phyloP scores from a whole-genome alignment of 2,113 vertebrate species.

The Actinemys pallida region DNA sequence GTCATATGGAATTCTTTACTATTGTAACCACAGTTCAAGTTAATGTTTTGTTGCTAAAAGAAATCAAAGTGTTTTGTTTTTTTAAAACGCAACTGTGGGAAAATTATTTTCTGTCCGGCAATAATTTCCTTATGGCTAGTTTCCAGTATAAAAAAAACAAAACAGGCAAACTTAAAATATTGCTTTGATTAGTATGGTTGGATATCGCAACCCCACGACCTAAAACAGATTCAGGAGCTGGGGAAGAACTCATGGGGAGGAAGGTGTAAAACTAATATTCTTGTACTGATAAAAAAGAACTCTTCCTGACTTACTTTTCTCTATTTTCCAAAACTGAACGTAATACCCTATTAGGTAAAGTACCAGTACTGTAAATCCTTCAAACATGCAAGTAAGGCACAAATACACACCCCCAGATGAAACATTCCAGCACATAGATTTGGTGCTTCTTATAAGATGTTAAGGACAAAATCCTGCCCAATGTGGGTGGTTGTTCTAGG shows the following conservation, averaged over 20 bases:
- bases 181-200: neutral
- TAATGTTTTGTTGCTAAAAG: neutral
- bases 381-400: neutral
- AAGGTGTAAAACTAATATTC: neutral
- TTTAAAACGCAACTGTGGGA: neutral
- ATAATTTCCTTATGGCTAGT: neutral
- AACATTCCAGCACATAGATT: neutral
- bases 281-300: neutral
- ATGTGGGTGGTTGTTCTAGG: neutral
- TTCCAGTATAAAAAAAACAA: constrained; percentile 24
- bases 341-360: neutral
- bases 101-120: neutral
- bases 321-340: neutral
- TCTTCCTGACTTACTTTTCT: neutral
- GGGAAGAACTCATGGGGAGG: neutral
- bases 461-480: neutral
- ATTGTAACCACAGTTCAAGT: neutral
- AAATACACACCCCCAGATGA: neutral
- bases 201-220: neutral
- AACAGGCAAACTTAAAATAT: neutral
- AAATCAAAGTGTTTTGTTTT: neutral
- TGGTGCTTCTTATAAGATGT: neutral
- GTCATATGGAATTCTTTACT: neutral
- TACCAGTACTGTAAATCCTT: neutral
- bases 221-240: neutral